Evolutionary conservation across 2,113 vertebrate genomes (phyloP).

Genomic region (Psettodes erumei): DNA sequence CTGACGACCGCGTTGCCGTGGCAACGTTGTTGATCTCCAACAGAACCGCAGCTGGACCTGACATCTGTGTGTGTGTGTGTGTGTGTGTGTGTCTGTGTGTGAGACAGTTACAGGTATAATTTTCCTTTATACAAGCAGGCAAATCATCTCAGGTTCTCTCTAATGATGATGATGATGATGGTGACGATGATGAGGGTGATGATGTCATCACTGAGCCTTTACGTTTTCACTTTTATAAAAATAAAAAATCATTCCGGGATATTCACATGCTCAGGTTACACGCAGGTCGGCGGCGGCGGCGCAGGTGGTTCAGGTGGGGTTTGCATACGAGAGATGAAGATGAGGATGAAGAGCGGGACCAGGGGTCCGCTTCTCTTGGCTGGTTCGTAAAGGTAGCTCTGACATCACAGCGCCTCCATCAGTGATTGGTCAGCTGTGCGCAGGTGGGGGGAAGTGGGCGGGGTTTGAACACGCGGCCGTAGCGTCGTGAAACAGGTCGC

Average conservation of each 20-base stretch:
- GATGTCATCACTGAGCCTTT: slow-evolving; percentile 34
- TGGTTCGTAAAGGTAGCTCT: too few species aligned
- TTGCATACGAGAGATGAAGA: slow-evolving; percentile 57
- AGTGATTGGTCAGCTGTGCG: too few species aligned
- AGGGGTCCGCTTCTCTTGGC: too few species aligned
- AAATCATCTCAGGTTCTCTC: slow-evolving; percentile 47
- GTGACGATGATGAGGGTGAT: slow-evolving; percentile 9
- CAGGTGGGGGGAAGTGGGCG: too few species aligned
- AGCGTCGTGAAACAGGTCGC: slow-evolving; percentile 1
- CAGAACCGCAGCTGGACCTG: slow-evolving; percentile 55
- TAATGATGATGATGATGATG: slow-evolving; percentile 29
- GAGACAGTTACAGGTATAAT: slow-evolving; percentile 20
- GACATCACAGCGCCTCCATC: too few species aligned
- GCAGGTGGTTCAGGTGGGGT: slow-evolving; percentile 5
- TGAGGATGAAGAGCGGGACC: too few species aligned
- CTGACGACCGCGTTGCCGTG: slow-evolving; percentile 32
- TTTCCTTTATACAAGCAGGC: slow-evolving; percentile 62
- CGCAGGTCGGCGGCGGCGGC: too few species aligned
- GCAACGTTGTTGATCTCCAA: slow-evolving; percentile 32
- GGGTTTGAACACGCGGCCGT: background rate
- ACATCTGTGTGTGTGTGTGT: slow-evolving; percentile 35
- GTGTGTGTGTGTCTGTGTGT: slow-evolving; percentile 23
- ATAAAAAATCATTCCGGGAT: slow-evolving; percentile 77
- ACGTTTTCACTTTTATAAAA: slow-evolving; percentile 70
- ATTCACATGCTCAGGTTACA: slow-evolving; percentile 74